These are phyloP conservation scores for Eubucco bourcierii DNA, from an alignment of 2,113 vertebrate genomes.

Conservation along the genomic window DNA sequence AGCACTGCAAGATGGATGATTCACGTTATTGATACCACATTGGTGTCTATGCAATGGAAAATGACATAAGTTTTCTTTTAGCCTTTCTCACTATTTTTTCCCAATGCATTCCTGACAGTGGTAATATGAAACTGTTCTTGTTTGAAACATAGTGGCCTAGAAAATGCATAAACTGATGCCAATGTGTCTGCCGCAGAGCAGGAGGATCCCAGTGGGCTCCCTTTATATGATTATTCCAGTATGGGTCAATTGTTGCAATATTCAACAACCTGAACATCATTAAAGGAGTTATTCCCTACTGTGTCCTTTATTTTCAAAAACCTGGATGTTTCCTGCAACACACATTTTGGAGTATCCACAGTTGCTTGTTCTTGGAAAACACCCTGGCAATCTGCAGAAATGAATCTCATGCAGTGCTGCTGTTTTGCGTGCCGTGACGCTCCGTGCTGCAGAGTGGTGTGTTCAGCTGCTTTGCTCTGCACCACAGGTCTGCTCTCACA, in stretches of 20 bases:
- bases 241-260: constrained; percentile 28
- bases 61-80: not conserved
- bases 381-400: not conserved
- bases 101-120: not conserved
- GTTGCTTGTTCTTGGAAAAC: not conserved
- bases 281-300: not conserved
- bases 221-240: not conserved
- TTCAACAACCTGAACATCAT: constrained; percentile 3
- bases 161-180: constrained; percentile 28
- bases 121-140: not conserved
- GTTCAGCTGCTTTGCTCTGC: not conserved
- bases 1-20: not conserved
- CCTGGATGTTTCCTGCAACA: not conserved
- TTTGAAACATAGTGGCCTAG: not conserved
- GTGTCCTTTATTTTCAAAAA: not conserved
- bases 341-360: not conserved
- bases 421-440: not conserved
- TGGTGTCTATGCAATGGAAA: not conserved
- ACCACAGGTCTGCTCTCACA: not conserved
- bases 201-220: not conserved
- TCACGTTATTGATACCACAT: not conserved
- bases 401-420: not conserved
- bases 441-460: not conserved
- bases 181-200: not conserved
- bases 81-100: constrained; percentile 3